A percentile compares a stretch with the other conserved stretches of the same genome.
Evolutionary conservation across 1,140 invertebrate genomes (phyloP).

Genomic region (Drosophila bifasciata): DNA sequence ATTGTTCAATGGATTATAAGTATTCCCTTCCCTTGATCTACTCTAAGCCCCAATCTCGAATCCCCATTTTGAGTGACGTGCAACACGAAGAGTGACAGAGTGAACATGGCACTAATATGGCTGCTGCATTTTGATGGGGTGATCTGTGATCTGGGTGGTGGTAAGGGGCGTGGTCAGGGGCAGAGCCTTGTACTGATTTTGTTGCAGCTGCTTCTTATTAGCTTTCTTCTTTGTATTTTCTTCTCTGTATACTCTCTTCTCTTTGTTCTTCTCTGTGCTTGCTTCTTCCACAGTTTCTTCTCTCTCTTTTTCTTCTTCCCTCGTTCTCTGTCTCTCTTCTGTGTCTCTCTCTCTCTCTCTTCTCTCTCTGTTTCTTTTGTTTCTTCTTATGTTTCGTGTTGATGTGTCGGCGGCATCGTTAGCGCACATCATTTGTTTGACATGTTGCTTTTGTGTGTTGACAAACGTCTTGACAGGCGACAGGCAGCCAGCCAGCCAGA

Average conservation of each 20-base stretch:
- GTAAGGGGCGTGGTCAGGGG: slow-evolving; percentile 25
- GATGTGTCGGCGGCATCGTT: slow-evolving; percentile 52
- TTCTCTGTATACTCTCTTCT: not conserved
- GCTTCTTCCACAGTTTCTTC: not conserved
- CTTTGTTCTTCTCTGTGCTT: not conserved
- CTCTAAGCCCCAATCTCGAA: not conserved
- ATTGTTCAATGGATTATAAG: too few relatives aligned
- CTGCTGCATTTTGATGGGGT: slow-evolving; percentile 47
- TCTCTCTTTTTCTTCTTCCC: too few relatives aligned
- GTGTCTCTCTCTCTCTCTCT: not conserved
- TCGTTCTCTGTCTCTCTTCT: not conserved
- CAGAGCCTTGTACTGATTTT: slow-evolving; percentile 31
- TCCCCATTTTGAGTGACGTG: slow-evolving; percentile 58
- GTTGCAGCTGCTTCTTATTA: slow-evolving; percentile 17
- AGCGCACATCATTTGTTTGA: slow-evolving; percentile 64
- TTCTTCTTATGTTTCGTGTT: slow-evolving; percentile 40
- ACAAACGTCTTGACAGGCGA: slow-evolving; percentile 76
- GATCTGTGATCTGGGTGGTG: not conserved
- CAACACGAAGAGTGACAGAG: slow-evolving; percentile 48
- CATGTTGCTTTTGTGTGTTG: slow-evolving; percentile 65
- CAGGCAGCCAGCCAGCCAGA: slow-evolving; percentile 40
- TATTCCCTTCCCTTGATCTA: too few relatives aligned
- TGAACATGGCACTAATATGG: slow-evolving; percentile 77
- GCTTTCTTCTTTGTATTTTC: too few relatives aligned
- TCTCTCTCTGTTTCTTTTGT: slow-evolving; percentile 6